Evolutionary conservation across 2,113 vertebrate species (phyloP).

Genomic region (Macquaria ambigua): DNA sequence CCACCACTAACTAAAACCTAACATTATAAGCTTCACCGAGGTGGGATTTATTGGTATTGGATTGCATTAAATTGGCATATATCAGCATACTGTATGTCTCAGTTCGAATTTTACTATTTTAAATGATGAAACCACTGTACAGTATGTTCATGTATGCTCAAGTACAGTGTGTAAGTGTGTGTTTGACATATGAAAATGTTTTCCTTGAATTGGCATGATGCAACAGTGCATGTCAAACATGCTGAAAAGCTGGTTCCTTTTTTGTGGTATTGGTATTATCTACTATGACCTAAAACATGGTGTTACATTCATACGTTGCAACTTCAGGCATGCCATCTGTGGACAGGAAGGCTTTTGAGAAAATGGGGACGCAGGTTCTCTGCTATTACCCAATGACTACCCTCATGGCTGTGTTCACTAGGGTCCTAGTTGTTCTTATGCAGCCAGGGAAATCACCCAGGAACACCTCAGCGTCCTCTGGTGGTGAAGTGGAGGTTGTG

Average conservation of each 20-base stretch:
- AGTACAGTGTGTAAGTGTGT: not conserved
- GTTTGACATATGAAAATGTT: not conserved
- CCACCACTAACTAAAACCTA: not conserved
- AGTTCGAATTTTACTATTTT: not conserved
- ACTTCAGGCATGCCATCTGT: constrained; percentile 23
- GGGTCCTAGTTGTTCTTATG: constrained; percentile 85
- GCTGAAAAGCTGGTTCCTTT: no score
- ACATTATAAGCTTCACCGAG: not conserved
- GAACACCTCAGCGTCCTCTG: constrained; percentile 62
- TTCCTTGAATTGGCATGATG: not conserved
- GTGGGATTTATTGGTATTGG: not conserved
- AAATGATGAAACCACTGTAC: not conserved
- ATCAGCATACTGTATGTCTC: not conserved
- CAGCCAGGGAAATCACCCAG: not conserved
- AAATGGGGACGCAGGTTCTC: constrained; percentile 77
- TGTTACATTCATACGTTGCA: not conserved
- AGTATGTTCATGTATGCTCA: not conserved
- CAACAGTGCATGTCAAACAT: not conserved
- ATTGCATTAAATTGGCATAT: not conserved
- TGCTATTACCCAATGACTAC: constrained; percentile 88
- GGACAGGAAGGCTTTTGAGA: constrained; percentile 1
- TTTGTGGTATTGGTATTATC: no score
- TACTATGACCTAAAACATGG: not conserved
- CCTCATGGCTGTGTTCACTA: constrained; percentile 69
- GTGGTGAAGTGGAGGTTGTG: constrained; percentile 80